Percentiles rank a stretch among this genome's conserved stretches.
phyloP scores from a whole-genome alignment of 2,113 vertebrate genomes.

The Ammospiza nelsoni region DNA sequence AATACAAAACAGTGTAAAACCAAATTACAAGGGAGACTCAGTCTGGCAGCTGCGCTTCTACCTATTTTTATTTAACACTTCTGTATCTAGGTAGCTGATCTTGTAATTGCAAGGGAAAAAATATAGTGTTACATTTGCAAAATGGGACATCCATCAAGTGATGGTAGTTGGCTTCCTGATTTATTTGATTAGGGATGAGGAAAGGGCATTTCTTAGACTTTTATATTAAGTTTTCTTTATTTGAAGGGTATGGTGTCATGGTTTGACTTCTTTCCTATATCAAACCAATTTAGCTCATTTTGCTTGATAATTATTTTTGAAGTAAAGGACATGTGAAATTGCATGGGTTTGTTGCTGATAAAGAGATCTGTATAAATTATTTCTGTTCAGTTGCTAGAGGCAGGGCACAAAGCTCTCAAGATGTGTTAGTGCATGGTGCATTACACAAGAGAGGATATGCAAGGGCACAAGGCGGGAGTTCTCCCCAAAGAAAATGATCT shows the following conservation, averaged over 20 bases:
- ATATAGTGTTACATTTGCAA: background rate
- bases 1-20: background rate
- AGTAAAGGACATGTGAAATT: background rate
- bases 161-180: background rate
- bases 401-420: background rate
- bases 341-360: background rate
- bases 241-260: background rate
- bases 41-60: background rate
- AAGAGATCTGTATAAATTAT: background rate
- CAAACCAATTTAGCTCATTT: background rate
- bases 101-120: background rate
- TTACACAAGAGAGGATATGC: background rate
- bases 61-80: background rate
- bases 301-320: background rate
- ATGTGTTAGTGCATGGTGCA: background rate
- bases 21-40: background rate
- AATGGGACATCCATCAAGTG: background rate
- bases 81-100: background rate
- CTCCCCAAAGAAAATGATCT: background rate
- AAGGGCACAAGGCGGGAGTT: background rate
- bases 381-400: background rate
- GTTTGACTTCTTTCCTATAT: background rate
- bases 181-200: background rate
- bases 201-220: background rate
- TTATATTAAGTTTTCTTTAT: background rate